Conservation (phyloP, 2,888 invertebrate genomes). For the Hirtodrosophila alboralis region DNA sequence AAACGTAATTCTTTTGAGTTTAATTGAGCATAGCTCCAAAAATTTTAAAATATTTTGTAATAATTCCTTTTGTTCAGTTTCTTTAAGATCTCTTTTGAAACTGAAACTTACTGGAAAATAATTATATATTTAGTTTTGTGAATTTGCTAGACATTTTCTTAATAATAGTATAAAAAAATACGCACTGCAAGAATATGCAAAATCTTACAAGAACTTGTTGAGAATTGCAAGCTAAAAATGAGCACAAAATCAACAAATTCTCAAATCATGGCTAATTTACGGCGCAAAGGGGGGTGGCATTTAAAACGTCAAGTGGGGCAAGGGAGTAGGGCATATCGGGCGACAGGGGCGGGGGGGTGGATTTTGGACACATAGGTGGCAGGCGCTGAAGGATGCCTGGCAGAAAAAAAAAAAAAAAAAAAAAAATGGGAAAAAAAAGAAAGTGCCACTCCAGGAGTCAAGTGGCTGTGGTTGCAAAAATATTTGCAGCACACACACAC, state of each 20-base stretch:
- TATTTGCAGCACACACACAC: slow-evolving; percentile 39
- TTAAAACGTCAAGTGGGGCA: slow-evolving; percentile 21
- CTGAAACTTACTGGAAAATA: no score
- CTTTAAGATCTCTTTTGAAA: no score
- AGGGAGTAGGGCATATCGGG: not conserved
- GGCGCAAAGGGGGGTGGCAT: slow-evolving; percentile 13
- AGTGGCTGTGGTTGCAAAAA: slow-evolving; percentile 71
- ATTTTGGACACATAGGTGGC: slow-evolving; percentile 34
- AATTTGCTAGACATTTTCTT: no score
- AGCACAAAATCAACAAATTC: slow-evolving; percentile 32
- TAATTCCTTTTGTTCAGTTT: no score
- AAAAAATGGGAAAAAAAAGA: no score
- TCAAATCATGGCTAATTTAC: slow-evolving; percentile 39
- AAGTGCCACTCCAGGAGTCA: slow-evolving; percentile 79
- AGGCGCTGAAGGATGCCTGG: slow-evolving; percentile 23
- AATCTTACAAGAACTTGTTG: no score
- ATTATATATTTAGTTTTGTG: no score
- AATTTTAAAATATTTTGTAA: no score
- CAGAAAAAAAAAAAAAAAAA: slow-evolving; percentile 51
- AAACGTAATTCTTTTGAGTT: no score
- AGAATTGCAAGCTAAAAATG: slow-evolving; percentile 7
- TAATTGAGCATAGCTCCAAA: no score
- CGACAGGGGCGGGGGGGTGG: not conserved
- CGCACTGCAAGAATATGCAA: no score
- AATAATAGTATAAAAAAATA: no score